phyloP scores from a whole-genome alignment of 2,797 vertebrate genomes.

The Chelon labrosus region DNA sequence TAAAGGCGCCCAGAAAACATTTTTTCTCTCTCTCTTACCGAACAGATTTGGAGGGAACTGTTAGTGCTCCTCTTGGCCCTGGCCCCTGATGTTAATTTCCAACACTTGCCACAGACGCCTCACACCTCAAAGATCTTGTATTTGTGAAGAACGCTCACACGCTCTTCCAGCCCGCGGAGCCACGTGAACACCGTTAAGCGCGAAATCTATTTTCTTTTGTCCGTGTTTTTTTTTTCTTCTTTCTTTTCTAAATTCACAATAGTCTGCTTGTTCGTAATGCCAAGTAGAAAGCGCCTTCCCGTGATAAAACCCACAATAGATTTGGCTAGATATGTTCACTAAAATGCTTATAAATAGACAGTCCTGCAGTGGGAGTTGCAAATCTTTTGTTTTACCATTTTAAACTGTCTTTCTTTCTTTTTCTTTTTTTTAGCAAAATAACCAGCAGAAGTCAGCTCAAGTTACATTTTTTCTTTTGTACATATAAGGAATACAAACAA shows the following conservation, averaged over 20 bases:
- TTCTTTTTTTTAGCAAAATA: background rate
- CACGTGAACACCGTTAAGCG: background rate
- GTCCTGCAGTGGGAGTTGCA: background rate
- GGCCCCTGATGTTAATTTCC: constrained; percentile 27
- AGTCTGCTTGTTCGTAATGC: background rate
- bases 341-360: background rate
- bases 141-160: background rate
- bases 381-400: background rate
- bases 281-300: background rate
- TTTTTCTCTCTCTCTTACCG: background rate
- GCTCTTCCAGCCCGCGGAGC: background rate
- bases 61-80: constrained; percentile 22
- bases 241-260: background rate
- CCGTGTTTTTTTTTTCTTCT: background rate
- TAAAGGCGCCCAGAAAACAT: background rate
- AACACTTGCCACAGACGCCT: constrained; percentile 13
- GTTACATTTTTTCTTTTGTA: too few relatives aligned
- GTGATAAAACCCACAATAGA: background rate
- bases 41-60: constrained; percentile 45
- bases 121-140: constrained; percentile 56
- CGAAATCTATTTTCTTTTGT: background rate
- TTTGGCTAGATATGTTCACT: background rate
- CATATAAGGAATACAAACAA: too few relatives aligned
- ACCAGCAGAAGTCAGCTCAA: too few relatives aligned
- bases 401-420: background rate